A percentile compares a stretch with the other conserved stretches of the same genome.
Conservation (phyloP, 2,797 vertebrate genomes). For the Hipposideros larvatus region DNA sequence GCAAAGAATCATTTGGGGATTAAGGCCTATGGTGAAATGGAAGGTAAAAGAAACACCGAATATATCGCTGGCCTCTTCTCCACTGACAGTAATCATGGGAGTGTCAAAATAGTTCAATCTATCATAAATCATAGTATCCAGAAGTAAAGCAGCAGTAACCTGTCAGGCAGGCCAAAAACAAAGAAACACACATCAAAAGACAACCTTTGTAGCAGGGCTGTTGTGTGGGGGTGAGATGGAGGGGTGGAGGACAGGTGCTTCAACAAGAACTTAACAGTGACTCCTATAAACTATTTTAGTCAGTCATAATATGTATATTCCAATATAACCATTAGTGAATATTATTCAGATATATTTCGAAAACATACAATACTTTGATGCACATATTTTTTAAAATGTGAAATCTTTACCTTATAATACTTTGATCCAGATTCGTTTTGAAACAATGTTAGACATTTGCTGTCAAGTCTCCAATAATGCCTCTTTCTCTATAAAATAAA, state of each 20-base stretch:
- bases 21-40: neutral
- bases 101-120: neutral
- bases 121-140: neutral
- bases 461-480: constrained; percentile 99
- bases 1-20: neutral
- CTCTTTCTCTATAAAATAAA: constrained; percentile 93
- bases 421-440: constrained; percentile 98
- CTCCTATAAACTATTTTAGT: neutral
- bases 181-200: neutral
- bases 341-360: neutral
- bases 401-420: constrained; percentile 95
- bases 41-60: neutral
- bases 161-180: neutral
- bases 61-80: neutral
- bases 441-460: constrained; percentile 98
- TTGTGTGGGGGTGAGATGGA: neutral
- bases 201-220: neutral
- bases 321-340: constrained; percentile 28
- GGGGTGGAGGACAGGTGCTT: neutral
- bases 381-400: neutral
- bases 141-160: neutral
- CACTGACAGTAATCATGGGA: neutral
- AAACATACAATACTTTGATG: neutral
- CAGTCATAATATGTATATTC: neutral
- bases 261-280: constrained; percentile 1